phyloP scores from a whole-genome alignment of 2,888 invertebrate species.

The Diloba caeruleocephala region DNA sequence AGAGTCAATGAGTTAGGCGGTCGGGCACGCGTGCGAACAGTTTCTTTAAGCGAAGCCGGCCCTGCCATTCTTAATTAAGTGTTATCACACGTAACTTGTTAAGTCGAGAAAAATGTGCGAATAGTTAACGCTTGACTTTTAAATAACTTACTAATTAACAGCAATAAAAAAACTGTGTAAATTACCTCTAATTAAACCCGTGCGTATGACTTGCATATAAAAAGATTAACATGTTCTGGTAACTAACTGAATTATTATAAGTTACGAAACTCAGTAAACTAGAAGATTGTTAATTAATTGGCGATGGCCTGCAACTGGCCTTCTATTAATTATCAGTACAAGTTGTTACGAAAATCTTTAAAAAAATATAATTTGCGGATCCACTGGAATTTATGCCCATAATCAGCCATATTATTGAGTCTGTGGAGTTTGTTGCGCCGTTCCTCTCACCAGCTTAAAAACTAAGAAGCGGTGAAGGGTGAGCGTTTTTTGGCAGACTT shows the following conservation, averaged over 20 bases:
- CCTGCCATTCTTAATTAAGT: neutral
- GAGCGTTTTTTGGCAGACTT: too few relatives aligned
- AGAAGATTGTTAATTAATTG: conserved; percentile 14
- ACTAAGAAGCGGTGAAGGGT: too few relatives aligned
- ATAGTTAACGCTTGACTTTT: conserved; percentile 10
- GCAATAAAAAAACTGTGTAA: conserved; percentile 33
- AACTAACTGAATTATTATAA: neutral
- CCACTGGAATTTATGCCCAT: too few relatives aligned
- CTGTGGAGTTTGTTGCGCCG: too few relatives aligned
- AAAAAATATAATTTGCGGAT: too few relatives aligned
- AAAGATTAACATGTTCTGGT: neutral
- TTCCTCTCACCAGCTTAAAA: too few relatives aligned
- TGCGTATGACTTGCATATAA: conserved; percentile 1
- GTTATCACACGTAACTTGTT: neutral
- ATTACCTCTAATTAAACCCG: conserved; percentile 10
- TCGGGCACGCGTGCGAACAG: too few relatives aligned
- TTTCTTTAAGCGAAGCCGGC: neutral
- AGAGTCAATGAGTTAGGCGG: too few relatives aligned
- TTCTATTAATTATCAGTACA: too few relatives aligned
- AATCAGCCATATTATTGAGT: too few relatives aligned
- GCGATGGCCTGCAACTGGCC: conserved; percentile 20
- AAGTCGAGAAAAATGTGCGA: neutral
- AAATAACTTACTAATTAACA: conserved; percentile 11
- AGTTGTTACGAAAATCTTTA: too few relatives aligned
- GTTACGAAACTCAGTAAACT: conserved; percentile 4